A percentile compares a stretch with the other conserved stretches of the same genome.
Evolutionary conservation across 2,888 invertebrate species (phyloP).

Genomic region (Calameuta pallipes): DNA sequence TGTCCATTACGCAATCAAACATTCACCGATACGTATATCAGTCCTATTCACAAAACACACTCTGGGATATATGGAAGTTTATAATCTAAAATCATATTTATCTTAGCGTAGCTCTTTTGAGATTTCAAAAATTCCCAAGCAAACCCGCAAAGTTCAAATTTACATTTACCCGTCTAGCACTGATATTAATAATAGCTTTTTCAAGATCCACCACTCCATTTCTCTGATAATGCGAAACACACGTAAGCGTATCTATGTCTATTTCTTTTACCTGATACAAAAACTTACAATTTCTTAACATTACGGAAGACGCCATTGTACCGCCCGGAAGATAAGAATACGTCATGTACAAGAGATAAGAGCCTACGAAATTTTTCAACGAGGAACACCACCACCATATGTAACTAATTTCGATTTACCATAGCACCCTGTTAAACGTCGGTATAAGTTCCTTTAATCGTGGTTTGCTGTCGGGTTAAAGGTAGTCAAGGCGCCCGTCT

Average conservation of each 20-base stretch:
- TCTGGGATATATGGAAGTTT: neutral
- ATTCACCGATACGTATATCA: neutral
- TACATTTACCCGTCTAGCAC: neutral
- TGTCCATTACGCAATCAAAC: neutral
- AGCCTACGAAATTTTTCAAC: neutral
- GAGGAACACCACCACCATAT: neutral
- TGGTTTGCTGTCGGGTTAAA: constrained; percentile 1
- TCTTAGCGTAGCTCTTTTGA: neutral
- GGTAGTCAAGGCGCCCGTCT: constrained; percentile 3
- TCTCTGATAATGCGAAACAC: neutral
- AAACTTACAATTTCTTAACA: neutral
- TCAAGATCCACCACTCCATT: neutral
- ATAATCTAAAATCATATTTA: neutral
- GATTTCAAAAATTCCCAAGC: neutral
- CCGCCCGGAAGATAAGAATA: neutral
- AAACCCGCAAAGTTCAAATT: neutral
- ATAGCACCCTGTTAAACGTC: constrained; percentile 3
- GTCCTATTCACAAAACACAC: neutral
- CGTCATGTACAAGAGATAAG: neutral
- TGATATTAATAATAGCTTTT: neutral
- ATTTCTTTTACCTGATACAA: neutral
- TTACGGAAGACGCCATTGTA: neutral
- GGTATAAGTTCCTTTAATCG: constrained; percentile 5
- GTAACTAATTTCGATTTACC: constrained; percentile 2
- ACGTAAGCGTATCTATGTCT: neutral